Percentiles rank a stretch among this genome's conserved stretches.
phyloP scores from a whole-genome alignment of 35 echinoderm and acorn worm species.

The Ptychodera flava region DNA sequence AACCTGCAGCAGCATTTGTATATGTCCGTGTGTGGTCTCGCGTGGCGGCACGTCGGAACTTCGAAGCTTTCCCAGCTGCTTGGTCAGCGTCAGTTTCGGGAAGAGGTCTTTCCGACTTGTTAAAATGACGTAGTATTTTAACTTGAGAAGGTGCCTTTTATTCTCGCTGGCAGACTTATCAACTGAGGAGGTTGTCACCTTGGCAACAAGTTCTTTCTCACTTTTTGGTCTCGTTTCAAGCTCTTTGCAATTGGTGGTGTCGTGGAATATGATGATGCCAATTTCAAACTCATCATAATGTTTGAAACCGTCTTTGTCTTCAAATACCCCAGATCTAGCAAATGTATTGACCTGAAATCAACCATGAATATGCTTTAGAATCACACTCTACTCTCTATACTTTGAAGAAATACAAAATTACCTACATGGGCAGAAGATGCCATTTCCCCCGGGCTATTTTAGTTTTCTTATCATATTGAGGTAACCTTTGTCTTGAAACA shows the following conservation, averaged over 20 bases:
- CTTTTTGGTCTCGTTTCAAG: background rate
- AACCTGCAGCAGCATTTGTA: constrained; percentile 37
- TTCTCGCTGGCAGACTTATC: background rate
- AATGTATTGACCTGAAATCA: no score
- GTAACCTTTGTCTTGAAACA: no score
- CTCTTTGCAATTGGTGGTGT: background rate
- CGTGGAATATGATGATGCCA: background rate
- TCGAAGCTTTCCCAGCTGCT: background rate
- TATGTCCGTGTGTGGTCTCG: constrained; percentile 42
- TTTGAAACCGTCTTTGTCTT: background rate
- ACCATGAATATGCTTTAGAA: no score
- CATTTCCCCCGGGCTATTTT: no score
- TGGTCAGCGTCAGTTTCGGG: constrained; percentile 30
- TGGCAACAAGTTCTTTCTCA: background rate
- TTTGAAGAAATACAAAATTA: no score
- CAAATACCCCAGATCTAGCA: background rate
- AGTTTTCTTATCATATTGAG: no score
- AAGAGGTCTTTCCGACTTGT: constrained; percentile 60
- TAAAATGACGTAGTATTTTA: constrained; percentile 88
- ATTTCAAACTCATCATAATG: background rate
- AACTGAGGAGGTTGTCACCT: background rate
- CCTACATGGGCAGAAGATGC: no score
- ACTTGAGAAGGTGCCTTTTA: constrained; percentile 19
- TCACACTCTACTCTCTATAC: no score
- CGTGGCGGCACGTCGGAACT: background rate